phyloP scores from a whole-genome alignment of 1,140 invertebrate species.

The Amphibalanus amphitrite region DNA sequence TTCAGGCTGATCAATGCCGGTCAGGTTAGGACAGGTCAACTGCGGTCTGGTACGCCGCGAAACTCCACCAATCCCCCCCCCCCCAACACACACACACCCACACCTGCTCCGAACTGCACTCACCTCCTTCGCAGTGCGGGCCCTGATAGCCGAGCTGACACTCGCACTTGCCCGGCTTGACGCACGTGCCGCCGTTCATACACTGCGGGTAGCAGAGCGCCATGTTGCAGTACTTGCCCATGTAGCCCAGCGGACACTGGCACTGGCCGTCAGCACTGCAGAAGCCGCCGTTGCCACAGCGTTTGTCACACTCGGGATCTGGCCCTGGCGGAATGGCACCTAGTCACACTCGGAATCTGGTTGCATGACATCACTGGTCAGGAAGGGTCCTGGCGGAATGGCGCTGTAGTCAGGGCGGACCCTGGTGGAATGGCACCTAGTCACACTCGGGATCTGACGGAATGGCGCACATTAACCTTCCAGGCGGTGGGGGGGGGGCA shows the following conservation, averaged over 20 bases:
- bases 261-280: slow-evolving; percentile 64
- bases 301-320: slow-evolving; percentile 70
- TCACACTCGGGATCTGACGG: too few relatives aligned
- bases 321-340: slow-evolving; percentile 51
- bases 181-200: slow-evolving; percentile 78
- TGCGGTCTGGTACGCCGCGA: too few relatives aligned
- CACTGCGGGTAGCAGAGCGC: slow-evolving; percentile 82
- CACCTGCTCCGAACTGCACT: slow-evolving; percentile 19
- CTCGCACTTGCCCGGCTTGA: slow-evolving; percentile 65
- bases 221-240: slow-evolving; percentile 69
- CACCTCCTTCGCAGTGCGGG: slow-evolving; percentile 78
- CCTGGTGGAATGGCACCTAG: too few relatives aligned
- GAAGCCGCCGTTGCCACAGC: slow-evolving; percentile 61
- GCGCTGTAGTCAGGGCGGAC: too few relatives aligned
- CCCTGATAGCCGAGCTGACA: slow-evolving; percentile 77
- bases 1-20: too few relatives aligned
- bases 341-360: too few relatives aligned
- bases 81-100: not conserved
- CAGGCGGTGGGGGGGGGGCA: too few relatives aligned
- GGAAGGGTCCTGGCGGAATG: too few relatives aligned
- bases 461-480: too few relatives aligned
- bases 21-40: too few relatives aligned
- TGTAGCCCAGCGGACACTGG: slow-evolving; percentile 72
- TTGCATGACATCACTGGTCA: too few relatives aligned
- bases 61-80: too few relatives aligned